Conservation (phyloP, 1,140 invertebrate genomes). For the Panonychus citri region DNA sequence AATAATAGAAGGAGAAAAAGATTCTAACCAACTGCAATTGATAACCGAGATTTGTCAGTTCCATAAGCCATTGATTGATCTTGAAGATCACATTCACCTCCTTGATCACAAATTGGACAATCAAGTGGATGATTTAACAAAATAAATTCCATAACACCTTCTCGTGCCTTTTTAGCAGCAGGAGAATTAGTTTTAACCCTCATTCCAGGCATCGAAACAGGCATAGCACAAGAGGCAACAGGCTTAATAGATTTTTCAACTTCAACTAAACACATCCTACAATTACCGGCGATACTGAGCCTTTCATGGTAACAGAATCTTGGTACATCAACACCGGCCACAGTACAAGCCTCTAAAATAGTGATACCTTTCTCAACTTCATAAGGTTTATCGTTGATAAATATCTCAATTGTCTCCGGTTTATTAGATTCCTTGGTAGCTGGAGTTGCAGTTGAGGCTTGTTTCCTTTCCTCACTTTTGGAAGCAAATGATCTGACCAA, state of each 20-base stretch:
- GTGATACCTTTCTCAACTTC: conserved; percentile 86
- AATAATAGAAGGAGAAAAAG: no score
- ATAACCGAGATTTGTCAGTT: conserved; percentile 39
- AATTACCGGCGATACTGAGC: conserved; percentile 86
- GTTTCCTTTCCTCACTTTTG: no score
- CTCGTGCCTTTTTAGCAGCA: conserved; percentile 67
- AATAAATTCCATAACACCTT: conserved; percentile 95
- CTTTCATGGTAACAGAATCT: conserved; percentile 98
- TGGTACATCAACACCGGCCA: conserved; percentile 89
- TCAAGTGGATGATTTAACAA: conserved; percentile 95
- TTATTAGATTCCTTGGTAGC: neutral
- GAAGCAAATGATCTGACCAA: no score
- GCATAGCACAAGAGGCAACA: conserved; percentile 98
- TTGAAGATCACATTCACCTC: conserved; percentile 91
- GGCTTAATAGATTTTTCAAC: conserved; percentile 88
- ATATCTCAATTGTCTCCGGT: conserved; percentile 68
- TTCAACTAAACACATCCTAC: conserved; percentile 95
- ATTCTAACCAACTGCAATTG: neutral
- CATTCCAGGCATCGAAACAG: conserved; percentile 73
- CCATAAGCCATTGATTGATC: conserved; percentile 99
- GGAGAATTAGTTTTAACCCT: conserved; percentile 92
- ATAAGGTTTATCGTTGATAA: conserved; percentile 89
- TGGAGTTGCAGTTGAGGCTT: neutral
- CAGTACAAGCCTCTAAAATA: conserved; percentile 88
- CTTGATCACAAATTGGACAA: conserved; percentile 99